These are phyloP conservation scores for Conomelus anceps DNA, from an alignment of 2,888 invertebrate genomes.

Conservation along the genomic window DNA sequence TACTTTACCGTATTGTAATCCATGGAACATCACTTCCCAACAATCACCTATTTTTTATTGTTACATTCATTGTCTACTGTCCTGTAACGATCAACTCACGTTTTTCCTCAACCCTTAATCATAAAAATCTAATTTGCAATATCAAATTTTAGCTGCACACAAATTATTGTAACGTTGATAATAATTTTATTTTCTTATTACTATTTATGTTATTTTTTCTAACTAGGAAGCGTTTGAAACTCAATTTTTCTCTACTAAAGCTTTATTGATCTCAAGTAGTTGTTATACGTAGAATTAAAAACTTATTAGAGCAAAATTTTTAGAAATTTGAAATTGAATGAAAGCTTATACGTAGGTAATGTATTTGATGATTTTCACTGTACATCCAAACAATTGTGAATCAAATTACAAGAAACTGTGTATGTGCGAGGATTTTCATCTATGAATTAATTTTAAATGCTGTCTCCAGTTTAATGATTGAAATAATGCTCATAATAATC, in stretches of 20 bases:
- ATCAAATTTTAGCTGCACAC: not conserved
- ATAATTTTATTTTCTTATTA: not conserved
- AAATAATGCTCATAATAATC: no score
- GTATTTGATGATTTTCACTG: not conserved
- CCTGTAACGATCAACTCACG: not conserved
- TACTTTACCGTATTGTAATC: not conserved
- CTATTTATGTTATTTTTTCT: no score
- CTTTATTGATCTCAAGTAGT: not conserved
- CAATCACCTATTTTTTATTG: not conserved
- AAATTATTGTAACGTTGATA: not conserved
- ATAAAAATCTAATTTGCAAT: not conserved
- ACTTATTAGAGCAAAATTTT: not conserved
- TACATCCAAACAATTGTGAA: not conserved
- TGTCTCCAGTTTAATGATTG: no score
- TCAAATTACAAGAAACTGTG: not conserved
- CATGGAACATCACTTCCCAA: not conserved
- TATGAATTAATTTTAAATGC: no score
- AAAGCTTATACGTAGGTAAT: not conserved
- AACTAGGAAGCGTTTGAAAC: not conserved
- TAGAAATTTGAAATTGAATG: not conserved
- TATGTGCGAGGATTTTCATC: no score
- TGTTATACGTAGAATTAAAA: not conserved
- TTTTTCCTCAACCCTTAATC: not conserved
- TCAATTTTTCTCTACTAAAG: not conserved
- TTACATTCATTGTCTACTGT: not conserved